These are phyloP conservation scores for Linepithema humile DNA, from an alignment of 1,140 invertebrate genomes.

Conservation along the genomic window DNA sequence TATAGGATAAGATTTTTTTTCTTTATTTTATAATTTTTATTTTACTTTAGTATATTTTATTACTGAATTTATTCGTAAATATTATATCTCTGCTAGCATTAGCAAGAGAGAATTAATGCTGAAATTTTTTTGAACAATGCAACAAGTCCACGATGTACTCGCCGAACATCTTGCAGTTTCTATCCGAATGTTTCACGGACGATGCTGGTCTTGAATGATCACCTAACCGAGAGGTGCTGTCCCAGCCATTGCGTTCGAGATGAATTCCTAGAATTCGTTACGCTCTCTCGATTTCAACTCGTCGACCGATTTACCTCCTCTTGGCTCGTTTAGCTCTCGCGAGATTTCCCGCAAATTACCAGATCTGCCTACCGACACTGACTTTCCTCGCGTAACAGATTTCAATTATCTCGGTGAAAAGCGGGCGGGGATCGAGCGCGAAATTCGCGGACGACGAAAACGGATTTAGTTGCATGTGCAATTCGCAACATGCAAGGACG, in stretches of 20 bases:
- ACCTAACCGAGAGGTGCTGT: conserved; percentile 20
- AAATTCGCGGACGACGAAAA: conserved; percentile 19
- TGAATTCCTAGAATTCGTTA: conserved; percentile 42
- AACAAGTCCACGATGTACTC: not conserved
- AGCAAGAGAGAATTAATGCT: not conserved
- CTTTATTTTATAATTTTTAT: not conserved
- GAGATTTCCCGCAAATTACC: conserved; percentile 32
- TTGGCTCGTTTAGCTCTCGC: not conserved
- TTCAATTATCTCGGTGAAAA: conserved; percentile 48
- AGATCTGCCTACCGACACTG: conserved; percentile 28
- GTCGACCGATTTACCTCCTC: conserved; percentile 25
- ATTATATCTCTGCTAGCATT: not conserved
- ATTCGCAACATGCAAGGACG: not conserved
- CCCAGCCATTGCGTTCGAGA: conserved; percentile 20
- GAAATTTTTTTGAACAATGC: not conserved
- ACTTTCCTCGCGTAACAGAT: conserved; percentile 52
- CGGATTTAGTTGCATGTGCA: not conserved
- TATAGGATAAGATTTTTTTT: not conserved
- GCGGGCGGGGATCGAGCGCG: conserved; percentile 12
- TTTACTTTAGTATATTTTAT: not conserved
- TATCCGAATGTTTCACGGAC: conserved; percentile 2
- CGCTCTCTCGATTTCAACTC: conserved; percentile 18
- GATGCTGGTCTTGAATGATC: conserved; percentile 35
- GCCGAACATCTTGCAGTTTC: not conserved
- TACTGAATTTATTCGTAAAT: not conserved